Evolutionary conservation across 2,888 invertebrate species (phyloP), one percentile per base, ranked within the genome.

Genomic region (Cecidostiba fungosa): DNA sequence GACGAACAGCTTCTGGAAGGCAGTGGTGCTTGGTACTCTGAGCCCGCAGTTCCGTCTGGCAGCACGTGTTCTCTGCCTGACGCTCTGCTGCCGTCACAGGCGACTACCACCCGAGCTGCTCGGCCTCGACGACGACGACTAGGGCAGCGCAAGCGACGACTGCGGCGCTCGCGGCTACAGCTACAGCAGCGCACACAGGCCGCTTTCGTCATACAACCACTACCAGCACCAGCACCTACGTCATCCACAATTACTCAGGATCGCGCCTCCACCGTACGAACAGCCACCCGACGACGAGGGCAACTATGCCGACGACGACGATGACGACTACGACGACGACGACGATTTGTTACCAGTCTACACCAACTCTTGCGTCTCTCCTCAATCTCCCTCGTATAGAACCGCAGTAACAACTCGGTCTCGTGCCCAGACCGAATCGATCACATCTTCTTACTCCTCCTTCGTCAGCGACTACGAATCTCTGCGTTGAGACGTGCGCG

Each of bases 1-100:
- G 90, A 95, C 98, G 89, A 99, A 99, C 94, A 98, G 98, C 77
- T 97, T 98, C 94, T 98, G 98, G 97, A 99, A 99, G 94, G 97
- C 98, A 88, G 94, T 99, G 88, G 97, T 99, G 90, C 96, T 99
- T 93, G 95, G 98, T 89, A 95, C 97, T 87, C 95, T 99, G 94
- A 98, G 98, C 93, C 98, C 98, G 72, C 98, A 98, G 94, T 99
- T 99, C 94, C 95, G 99, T 88, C 95, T 98, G 87, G 98, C 98
- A 73, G 95, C 98, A 89, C 95, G 97, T 90, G 96, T 98, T 91
- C 96, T 98, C 92, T 98, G 98, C 94, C 94, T 98, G 94, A 97
- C 97, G 72, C 95, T 97, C 88, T 98, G 98, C 94, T 98, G 98
- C 94, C 96, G 97, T 90, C 96, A 97, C 91, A 97, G 97, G 93